phyloP scores from a whole-genome alignment of 2,113 vertebrate species.

The Pavo muticus region DNA sequence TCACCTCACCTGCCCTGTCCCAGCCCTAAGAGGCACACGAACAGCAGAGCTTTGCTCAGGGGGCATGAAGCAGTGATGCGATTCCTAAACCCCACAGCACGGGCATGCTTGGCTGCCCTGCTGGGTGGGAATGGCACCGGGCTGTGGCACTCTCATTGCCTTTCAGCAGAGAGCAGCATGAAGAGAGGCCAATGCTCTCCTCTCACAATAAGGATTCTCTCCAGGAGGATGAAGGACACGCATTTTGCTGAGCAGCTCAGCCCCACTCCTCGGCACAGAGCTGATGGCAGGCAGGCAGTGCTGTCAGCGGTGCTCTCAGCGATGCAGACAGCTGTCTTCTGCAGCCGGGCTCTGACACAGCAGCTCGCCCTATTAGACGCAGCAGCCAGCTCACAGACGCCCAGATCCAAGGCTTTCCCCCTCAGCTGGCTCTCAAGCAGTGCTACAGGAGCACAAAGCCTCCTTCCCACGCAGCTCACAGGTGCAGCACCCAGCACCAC shows the following conservation, averaged over 20 bases:
- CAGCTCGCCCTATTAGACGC: background rate
- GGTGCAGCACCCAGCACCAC: background rate
- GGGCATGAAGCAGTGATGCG: background rate
- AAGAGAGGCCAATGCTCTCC: background rate
- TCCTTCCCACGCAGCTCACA: rapidly evolving
- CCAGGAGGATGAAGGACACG: background rate
- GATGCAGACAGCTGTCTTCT: background rate
- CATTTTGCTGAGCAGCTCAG: background rate
- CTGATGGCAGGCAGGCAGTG: rapidly evolving
- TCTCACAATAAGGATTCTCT: background rate
- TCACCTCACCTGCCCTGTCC: background rate
- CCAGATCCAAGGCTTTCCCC: background rate
- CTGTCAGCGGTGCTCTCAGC: background rate
- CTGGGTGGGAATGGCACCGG: background rate
- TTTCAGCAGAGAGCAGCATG: background rate
- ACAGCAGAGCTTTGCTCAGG: background rate
- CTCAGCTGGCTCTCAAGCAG: background rate
- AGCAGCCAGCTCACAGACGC: background rate
- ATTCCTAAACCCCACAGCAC: background rate
- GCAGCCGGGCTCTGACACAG: background rate
- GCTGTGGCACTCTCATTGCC: background rate
- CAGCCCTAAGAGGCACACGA: background rate
- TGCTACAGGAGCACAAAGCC: background rate
- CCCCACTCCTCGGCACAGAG: rapidly evolving
- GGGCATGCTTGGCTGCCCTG: rapidly evolving